Conservation (phyloP, 1,140 invertebrate genomes). For the Heliconius nattereri region DNA sequence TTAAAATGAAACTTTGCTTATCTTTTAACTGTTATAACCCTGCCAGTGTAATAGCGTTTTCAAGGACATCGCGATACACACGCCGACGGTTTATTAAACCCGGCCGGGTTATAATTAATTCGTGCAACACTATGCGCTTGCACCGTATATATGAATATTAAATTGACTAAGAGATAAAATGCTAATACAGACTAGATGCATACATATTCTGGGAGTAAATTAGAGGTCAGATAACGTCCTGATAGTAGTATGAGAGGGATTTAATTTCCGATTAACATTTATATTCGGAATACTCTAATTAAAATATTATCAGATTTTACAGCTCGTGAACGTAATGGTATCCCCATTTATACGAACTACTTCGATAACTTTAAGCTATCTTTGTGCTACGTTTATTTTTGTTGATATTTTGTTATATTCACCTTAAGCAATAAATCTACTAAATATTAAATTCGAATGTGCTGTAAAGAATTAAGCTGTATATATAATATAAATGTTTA, state of each 20-base stretch:
- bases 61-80: constrained; percentile 37
- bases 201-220: constrained; percentile 62
- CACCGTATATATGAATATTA: constrained; percentile 74
- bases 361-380: background rate
- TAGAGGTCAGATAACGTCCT: constrained; percentile 57
- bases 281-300: constrained; percentile 44
- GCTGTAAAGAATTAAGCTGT: too few relatives aligned
- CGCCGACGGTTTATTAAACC: constrained; percentile 35
- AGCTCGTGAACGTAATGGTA: constrained; percentile 13
- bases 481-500: too few relatives aligned
- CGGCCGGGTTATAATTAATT: constrained; percentile 64
- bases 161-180: constrained; percentile 76
- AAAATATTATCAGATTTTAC: constrained; percentile 34
- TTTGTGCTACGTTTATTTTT: background rate
- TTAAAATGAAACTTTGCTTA: constrained; percentile 7
- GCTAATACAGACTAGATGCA: constrained; percentile 69
- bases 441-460: too few relatives aligned
- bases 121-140: constrained; percentile 63
- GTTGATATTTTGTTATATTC: background rate
- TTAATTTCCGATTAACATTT: constrained; percentile 55
- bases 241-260: constrained; percentile 43
- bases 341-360: background rate
- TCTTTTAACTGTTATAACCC: constrained; percentile 23
- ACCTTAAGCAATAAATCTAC: too few relatives aligned
- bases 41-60: constrained; percentile 26